Base-by-base conservation (phyloP, 2,888 invertebrate genomes). In the Drosophila meridionalis region DNA sequence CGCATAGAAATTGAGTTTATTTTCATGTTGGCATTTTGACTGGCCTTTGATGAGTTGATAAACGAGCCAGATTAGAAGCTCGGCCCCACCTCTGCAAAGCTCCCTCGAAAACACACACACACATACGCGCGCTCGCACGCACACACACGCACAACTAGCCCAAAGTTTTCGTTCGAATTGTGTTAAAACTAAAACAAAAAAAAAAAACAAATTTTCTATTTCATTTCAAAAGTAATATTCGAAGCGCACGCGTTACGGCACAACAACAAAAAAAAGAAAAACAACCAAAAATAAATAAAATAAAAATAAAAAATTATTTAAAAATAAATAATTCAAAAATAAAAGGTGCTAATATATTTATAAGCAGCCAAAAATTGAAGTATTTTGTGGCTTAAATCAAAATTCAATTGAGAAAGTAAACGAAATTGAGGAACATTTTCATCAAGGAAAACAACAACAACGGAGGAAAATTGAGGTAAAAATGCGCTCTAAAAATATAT, bases 31-130 rank as follows among this genome's bases (percentile, higher is more conserved):
- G 73, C 87, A 67, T 82, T 86, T 83, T 79, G 76, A 83, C 74
- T 81, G 86, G 83, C 87, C 77, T 83, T 84, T 85, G 87, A 87
- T 80, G 82, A 87, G 78, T 82, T 80, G 71, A 79, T 84, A 79
- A 83, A 81, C 76, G 76, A 67, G 77, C 62, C 55, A 70, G 80
- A 77, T 78, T 78, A 57, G 56, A 30, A 56, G 34, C 40, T 20
- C 50, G 32, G 34, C 66, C 53, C 42, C n/a, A 12, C 47, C n/a
- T 20, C 30, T 6, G 52, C 52, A 52, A 52, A 52, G 52, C 38
- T 9, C 30, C 34, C 28, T 4, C 40, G 3, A 8, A 59, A 45
- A 56, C 38, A 55, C 45, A 55, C 57, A 36, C 7, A 34, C 48
- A 55, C 48, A 36, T 42, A 11, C 43, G 8, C 14, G 14, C 43